phyloP scores from a whole-genome alignment of 2,888 invertebrate genomes.

The Boloria euphrosyne region DNA sequence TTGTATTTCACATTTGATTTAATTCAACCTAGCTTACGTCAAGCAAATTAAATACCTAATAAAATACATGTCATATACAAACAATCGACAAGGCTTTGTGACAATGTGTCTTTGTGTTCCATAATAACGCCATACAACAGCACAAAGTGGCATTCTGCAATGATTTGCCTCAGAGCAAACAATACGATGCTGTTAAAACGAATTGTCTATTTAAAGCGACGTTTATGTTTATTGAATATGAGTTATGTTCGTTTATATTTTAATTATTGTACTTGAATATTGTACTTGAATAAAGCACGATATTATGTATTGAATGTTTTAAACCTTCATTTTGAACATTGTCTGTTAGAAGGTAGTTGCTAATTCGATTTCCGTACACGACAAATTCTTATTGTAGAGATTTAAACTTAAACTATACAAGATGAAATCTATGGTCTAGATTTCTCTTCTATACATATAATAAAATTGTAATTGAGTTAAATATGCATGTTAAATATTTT shows the following conservation, averaged over 20 bases:
- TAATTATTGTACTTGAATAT: constrained; percentile 41
- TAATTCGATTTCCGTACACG: too few species aligned
- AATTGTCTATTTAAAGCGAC: constrained; percentile 58
- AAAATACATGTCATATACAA: constrained; percentile 42
- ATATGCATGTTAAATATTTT: too few species aligned
- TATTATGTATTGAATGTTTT: neutral
- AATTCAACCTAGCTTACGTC: constrained; percentile 33
- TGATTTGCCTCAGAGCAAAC: constrained; percentile 68
- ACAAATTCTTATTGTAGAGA: too few species aligned
- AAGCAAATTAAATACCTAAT: constrained; percentile 40
- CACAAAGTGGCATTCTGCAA: constrained; percentile 71
- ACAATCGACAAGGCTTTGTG: constrained; percentile 69
- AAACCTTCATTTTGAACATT: too few species aligned
- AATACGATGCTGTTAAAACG: constrained; percentile 50
- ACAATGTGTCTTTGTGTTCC: constrained; percentile 67
- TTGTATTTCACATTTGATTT: constrained; percentile 18
- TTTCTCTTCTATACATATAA: too few species aligned
- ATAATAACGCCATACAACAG: constrained; percentile 70
- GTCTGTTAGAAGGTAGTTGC: neutral
- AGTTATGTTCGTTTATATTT: constrained; percentile 51
- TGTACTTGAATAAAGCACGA: constrained; percentile 1
- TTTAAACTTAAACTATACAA: too few species aligned
- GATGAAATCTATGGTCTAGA: too few species aligned
- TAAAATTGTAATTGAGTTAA: too few species aligned
- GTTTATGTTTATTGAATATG: constrained; percentile 57